These are phyloP conservation scores for Fregetta grallaria DNA, from an alignment of 2,113 vertebrate genomes.

Conservation along the genomic window DNA sequence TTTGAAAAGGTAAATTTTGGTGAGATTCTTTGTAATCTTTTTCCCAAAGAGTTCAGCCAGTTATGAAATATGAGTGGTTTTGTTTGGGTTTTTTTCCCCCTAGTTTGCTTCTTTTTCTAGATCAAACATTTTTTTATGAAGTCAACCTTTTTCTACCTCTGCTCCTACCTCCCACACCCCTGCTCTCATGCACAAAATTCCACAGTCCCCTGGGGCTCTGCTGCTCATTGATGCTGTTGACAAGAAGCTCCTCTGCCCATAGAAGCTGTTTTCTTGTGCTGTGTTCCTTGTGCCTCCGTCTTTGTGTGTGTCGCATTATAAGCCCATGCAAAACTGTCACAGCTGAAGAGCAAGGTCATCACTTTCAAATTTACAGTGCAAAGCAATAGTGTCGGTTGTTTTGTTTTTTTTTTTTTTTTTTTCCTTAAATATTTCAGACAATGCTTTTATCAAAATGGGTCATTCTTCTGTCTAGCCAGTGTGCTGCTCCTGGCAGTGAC, in stretches of 20 bases:
- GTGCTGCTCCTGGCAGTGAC: not conserved
- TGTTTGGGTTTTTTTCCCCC: not conserved
- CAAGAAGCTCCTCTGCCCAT: not conserved
- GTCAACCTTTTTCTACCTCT: not conserved
- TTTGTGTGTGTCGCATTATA: not conserved
- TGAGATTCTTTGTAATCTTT: not conserved
- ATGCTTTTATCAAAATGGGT: slow-evolving; percentile 14
- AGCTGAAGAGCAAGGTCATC: not conserved
- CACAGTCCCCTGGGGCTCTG: not conserved
- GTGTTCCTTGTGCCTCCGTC: not conserved
- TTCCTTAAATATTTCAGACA: not conserved
- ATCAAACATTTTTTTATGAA: not conserved
- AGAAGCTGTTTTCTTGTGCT: not conserved
- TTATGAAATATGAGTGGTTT: not conserved
- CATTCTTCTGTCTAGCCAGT: not conserved
- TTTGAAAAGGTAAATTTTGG: not conserved
- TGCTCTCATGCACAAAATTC: not conserved
- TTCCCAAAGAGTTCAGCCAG: not conserved
- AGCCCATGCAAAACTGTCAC: not conserved
- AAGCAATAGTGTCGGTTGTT: not conserved
- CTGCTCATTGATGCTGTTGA: not conserved
- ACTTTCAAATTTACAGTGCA: not conserved
- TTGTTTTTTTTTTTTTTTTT: not conserved
- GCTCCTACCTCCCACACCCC: not conserved
- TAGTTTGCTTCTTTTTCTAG: not conserved